Evolutionary conservation across 2,113 vertebrate genomes (phyloP), one percentile per base, ranked within the genome.

Genomic region (Platichthys flesus): DNA sequence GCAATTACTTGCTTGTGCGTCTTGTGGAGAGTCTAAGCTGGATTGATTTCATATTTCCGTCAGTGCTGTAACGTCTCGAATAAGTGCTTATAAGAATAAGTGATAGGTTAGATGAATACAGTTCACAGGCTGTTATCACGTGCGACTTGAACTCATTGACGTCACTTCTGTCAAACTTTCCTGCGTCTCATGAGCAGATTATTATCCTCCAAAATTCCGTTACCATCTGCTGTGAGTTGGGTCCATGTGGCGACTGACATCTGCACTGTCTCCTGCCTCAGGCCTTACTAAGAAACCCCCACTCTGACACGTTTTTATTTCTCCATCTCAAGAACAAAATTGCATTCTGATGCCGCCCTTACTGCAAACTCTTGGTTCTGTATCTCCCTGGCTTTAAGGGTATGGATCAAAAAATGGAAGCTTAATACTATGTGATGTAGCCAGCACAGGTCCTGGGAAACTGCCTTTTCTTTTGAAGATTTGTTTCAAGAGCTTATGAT

Each of bases 221-320:
- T 24, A 1, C 82, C 76, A 74, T 89, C 78, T 84, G 81, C 57
- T 83, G 57, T 26, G 45, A 76, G 71, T 52, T 64, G 57, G 52
- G 37, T 74, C 80, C 74, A 84, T 87, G 81, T 86, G 55, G 55
- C 70, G 56, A 26, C 71, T 75, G 61, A 68, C 87, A 75, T 88
- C 82, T 86, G 85, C 64, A 81, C 61, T 49, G 59, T 74, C 24
- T 73, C 5, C 6, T 16, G 37, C 81, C 61, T 71, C 37, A 18
- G 81, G 79, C 67, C 67, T 55, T 79, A 23, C 66, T 71, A 78
- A 69, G 47, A 74, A 81, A 74, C 7, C 12, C 28, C 14, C 57
- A 24, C 9, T 61, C 61, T 64, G 74, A 69, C 45, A 58, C 71
- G 49, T 73, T 67, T 71, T 37, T 8, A 18, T 62, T 52, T 67